These are phyloP conservation scores for Rhizomys pruinosus DNA, from an alignment of 2,113 vertebrate species.

Conservation along the genomic window DNA sequence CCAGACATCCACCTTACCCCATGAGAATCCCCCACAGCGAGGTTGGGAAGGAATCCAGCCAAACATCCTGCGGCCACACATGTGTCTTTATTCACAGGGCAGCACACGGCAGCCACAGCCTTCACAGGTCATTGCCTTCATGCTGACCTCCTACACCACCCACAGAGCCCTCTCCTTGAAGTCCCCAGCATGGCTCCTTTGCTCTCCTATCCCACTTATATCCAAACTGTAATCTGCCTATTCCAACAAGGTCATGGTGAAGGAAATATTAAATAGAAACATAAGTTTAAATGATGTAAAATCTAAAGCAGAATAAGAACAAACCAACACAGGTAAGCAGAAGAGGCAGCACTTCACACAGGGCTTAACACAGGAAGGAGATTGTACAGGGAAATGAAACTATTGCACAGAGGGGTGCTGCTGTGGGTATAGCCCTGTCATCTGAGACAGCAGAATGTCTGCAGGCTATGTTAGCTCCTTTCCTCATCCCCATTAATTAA, in stretches of 20 bases:
- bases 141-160: conserved; percentile 56
- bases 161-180: conserved; percentile 5
- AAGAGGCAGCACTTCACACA: background rate
- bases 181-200: background rate
- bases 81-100: conserved; percentile 39
- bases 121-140: conserved; percentile 46
- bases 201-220: background rate
- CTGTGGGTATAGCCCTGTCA: background rate
- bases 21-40: background rate
- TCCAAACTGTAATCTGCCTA: background rate
- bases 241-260: background rate
- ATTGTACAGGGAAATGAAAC: rapidly evolving
- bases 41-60: conserved; percentile 53
- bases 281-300: background rate
- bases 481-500: background rate
- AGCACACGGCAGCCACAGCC: background rate
- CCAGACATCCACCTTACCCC: background rate
- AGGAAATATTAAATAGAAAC: conserved; percentile 32
- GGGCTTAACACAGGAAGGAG: background rate
- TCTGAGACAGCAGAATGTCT: background rate
- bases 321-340: background rate
- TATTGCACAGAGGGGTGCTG: background rate
- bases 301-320: conserved; percentile 33
- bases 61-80: conserved; percentile 51
- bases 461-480: background rate